Evolutionary conservation across 2,113 vertebrate species (phyloP).

Genomic region (Otolemur garnettii): DNA sequence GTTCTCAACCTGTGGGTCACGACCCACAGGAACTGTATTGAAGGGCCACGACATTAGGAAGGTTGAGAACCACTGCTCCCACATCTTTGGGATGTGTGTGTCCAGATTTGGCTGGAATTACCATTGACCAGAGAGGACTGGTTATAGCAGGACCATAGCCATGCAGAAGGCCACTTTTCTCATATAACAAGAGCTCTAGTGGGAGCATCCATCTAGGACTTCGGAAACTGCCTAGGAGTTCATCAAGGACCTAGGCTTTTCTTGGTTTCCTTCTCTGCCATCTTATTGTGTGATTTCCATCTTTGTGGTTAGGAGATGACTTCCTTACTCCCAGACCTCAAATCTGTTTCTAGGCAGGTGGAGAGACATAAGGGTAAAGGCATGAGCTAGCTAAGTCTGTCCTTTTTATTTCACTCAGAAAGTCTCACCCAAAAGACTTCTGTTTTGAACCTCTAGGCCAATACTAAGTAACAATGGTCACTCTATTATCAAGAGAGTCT

Average conservation of each 20-base stretch:
- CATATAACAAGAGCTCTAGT: not conserved
- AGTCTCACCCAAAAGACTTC: not conserved
- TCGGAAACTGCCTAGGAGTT: not conserved
- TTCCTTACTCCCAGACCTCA: not conserved
- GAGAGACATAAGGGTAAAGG: not conserved
- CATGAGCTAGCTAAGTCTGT: not conserved
- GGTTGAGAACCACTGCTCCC: no score
- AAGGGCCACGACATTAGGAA: no score
- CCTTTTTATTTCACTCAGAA: slow-evolving; percentile 18
- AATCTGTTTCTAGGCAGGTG: slow-evolving; percentile 1
- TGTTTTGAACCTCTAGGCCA: not conserved
- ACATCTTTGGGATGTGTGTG: not conserved
- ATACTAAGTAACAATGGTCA: not conserved
- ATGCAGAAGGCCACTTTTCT: not conserved
- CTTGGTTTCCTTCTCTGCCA: not conserved
- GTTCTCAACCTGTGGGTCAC: no score
- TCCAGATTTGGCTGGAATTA: not conserved
- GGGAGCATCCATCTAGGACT: not conserved
- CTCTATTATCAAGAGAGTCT: not conserved
- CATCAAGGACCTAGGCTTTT: not conserved
- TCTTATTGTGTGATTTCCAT: not conserved
- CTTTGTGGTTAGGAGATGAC: not conserved
- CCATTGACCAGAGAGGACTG: not conserved
- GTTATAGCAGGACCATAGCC: not conserved
- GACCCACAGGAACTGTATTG: no score